These are phyloP conservation scores for Eupristina koningsbergeri DNA, from an alignment of 1,140 invertebrate genomes.

Conservation along the genomic window DNA sequence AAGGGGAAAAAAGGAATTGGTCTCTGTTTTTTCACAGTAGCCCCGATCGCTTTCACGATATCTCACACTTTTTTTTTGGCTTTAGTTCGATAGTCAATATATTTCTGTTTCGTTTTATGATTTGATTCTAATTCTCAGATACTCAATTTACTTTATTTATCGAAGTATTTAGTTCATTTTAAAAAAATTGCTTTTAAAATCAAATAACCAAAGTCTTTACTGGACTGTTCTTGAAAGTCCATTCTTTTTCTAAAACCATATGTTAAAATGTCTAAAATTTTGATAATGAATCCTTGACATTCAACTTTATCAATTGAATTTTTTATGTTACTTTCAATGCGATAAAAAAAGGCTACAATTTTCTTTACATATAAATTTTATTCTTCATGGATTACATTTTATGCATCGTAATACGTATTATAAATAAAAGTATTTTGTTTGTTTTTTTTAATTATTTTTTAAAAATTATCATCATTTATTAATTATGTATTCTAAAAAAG, in stretches of 20 bases:
- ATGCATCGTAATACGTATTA: too few relatives aligned
- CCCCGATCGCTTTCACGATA: constrained; percentile 26
- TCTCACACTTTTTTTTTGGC: not conserved
- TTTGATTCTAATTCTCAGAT: not conserved
- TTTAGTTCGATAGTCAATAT: not conserved
- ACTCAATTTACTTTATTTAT: not conserved
- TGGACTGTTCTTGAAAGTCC: not conserved
- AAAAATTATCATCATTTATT: too few relatives aligned
- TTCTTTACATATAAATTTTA: too few relatives aligned
- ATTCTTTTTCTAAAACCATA: not conserved
- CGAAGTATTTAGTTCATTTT: not conserved
- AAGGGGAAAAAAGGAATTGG: constrained; percentile 9
- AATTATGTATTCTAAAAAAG: too few relatives aligned
- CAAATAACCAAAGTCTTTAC: not conserved
- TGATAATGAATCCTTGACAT: too few relatives aligned
- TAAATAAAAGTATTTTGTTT: too few relatives aligned
- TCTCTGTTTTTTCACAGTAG: not conserved
- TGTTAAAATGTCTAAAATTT: too few relatives aligned
- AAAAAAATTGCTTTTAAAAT: not conserved
- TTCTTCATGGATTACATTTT: too few relatives aligned
- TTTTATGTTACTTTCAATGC: too few relatives aligned
- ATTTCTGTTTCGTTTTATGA: not conserved
- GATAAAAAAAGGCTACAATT: too few relatives aligned
- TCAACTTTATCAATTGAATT: too few relatives aligned
- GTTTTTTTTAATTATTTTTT: too few relatives aligned